These are phyloP conservation scores for Zaprionus vittiger DNA, from an alignment of 1,140 invertebrate species.

Conservation along the genomic window DNA sequence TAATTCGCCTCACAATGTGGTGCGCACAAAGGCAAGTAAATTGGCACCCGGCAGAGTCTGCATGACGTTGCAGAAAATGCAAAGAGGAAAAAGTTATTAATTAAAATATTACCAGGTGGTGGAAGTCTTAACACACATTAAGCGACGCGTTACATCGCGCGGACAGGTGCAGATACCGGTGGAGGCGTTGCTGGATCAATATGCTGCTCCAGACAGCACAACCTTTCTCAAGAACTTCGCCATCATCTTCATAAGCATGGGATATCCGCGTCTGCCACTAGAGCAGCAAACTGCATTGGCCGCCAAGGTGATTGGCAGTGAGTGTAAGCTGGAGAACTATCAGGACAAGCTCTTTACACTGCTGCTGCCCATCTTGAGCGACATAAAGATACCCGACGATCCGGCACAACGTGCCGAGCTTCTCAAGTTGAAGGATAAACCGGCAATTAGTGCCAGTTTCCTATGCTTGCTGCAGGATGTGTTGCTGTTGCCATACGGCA, in stretches of 20 bases:
- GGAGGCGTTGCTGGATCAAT: constrained; percentile 92
- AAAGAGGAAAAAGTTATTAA: constrained; percentile 26
- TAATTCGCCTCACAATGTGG: constrained; percentile 93
- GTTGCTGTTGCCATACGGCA: constrained; percentile 90
- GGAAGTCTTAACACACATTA: constrained; percentile 96
- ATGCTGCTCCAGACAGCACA: constrained; percentile 86
- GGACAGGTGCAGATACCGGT: constrained; percentile 94
- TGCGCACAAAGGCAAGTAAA: constrained; percentile 89
- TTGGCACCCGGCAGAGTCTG: background rate
- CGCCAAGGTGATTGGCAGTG: constrained; percentile 91
- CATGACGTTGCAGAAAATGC: constrained; percentile 56
- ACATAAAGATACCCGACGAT: constrained; percentile 89
- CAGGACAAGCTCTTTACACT: constrained; percentile 93
- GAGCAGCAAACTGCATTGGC: constrained; percentile 91
- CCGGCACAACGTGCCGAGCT: constrained; percentile 87
- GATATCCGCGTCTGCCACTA: constrained; percentile 91
- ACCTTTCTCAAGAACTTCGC: constrained; percentile 93
- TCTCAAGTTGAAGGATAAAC: constrained; percentile 86
- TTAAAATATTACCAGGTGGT: constrained; percentile 88
- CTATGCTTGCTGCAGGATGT: constrained; percentile 93
- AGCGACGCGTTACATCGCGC: constrained; percentile 93
- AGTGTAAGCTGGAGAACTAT: constrained; percentile 92
- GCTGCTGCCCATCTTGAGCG: constrained; percentile 91
- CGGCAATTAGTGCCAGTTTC: constrained; percentile 86
- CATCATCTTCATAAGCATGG: constrained; percentile 97